Base-by-base conservation (phyloP, 2,888 invertebrate species). In the Dryocosmus kuriphilus region DNA sequence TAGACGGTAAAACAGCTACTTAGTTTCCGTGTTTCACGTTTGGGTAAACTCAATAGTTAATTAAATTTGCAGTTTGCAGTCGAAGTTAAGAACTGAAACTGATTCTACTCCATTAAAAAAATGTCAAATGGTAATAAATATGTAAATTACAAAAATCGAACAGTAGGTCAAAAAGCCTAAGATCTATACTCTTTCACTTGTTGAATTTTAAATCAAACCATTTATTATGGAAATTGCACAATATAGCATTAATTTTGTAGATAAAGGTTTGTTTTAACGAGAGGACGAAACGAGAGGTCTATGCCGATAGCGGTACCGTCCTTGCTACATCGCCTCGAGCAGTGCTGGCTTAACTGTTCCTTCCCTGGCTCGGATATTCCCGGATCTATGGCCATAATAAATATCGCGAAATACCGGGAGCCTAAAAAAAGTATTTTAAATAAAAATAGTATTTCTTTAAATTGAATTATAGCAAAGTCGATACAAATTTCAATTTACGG, bases 281-380 rank as follows among this genome's bases (percentile, higher is more conserved):
- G 80, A 80, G 83, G 82, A 79, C 79, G 75, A 77, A 79, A 78
- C 77, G 82, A 81, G 80, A 81, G 74, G 85, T 84, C 81, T 78
- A 80, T 81, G 84, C 85, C 85, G 77, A 82, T 88, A 88, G 88
- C 88, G 87, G 88, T 86, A 88, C 87, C 85, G 87, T 88, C 88
- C 87, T 88, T 87, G 87, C 86, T 83, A 84, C 85, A 85, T 85
- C 86, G 86, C 88, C 87, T 84, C 82, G 83, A 84, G 88, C 86
- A 79, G 80, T 84, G 82, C 84, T 82, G 83, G 84, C 80, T 81
- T 78, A 78, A 79, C 80, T 82, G 80, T 86, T 86, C 84, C 85
- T 84, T 86, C 87, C 87, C 87, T 85, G 87, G 83, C 83, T 75
- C 82, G 81, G 82, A 84, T 87, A 86, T 86, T 85, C 82, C 85